Conservation (phyloP, 37 sponge, comb jelly and placozoan genomes). For the Eunapius fragilis region DNA sequence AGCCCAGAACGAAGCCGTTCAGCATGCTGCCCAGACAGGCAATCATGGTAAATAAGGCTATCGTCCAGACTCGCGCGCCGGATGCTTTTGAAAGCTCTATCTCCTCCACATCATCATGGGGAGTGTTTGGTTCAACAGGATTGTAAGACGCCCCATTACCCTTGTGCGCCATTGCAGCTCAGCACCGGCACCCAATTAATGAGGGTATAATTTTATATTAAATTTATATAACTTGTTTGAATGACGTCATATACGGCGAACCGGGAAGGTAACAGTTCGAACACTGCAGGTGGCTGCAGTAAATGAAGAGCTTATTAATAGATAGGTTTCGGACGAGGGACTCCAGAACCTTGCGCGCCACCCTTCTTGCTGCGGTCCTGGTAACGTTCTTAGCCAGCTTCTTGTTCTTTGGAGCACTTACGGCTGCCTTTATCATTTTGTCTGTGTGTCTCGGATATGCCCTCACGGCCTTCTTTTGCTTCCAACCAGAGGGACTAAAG, state of each 20-base stretch:
- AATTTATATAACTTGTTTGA: too few species aligned
- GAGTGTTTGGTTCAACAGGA: background rate
- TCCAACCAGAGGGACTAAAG: conserved; percentile 11
- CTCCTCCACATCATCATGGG: background rate
- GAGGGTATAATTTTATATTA: too few species aligned
- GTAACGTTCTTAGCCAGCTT: background rate
- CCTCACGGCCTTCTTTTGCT: conserved; percentile 17
- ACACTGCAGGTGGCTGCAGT: too few species aligned
- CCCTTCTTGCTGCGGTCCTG: background rate
- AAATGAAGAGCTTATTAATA: background rate
- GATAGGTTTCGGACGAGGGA: background rate
- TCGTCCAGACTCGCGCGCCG: conserved; percentile 19
- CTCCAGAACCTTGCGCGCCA: background rate
- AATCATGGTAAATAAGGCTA: conserved; percentile 33
- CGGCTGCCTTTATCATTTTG: background rate
- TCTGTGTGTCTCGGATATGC: conserved; percentile 10
- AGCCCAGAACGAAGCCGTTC: conserved; percentile 46
- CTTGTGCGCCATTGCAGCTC: background rate
- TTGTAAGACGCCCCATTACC: background rate
- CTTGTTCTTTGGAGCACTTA: background rate
- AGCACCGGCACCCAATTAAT: too few species aligned
- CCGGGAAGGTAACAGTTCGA: too few species aligned
- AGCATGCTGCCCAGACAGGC: conserved; percentile 43
- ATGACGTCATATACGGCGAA: background rate
- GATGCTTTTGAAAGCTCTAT: background rate